phyloP scores from a whole-genome alignment of 1,140 invertebrate genomes.

The Drosophila kurseongensis region DNA sequence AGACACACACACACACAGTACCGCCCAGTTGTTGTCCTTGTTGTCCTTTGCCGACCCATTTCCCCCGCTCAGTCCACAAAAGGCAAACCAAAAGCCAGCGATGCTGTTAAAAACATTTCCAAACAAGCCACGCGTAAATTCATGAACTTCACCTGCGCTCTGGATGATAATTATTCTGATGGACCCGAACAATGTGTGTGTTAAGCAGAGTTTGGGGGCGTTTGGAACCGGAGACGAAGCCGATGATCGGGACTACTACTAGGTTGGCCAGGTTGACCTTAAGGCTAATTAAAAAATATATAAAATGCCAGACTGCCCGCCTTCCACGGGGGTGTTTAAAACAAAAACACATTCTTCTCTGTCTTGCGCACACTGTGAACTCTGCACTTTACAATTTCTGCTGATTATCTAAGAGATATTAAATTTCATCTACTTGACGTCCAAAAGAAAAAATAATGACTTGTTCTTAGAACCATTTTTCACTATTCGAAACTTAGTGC shows the following conservation, averaged over 20 bases:
- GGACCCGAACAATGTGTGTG: constrained; percentile 33
- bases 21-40: constrained; percentile 50
- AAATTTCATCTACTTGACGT: not conserved
- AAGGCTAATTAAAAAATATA: constrained; percentile 42
- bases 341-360: constrained; percentile 3
- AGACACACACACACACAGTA: constrained; percentile 12
- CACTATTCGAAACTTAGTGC: no score
- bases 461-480: not conserved
- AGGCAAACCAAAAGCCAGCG: not conserved
- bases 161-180: constrained; percentile 62
- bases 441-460: not conserved
- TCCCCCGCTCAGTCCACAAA: constrained; percentile 2
- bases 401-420: constrained; percentile 8
- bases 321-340: constrained; percentile 2
- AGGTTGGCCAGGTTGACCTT: constrained; percentile 28
- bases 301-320: constrained; percentile 16
- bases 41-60: constrained; percentile 50
- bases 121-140: constrained; percentile 69
- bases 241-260: constrained; percentile 33
- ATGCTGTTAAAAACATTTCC: constrained; percentile 58
- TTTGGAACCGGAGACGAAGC: constrained; percentile 35
- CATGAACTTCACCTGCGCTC: constrained; percentile 55
- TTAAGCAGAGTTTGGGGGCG: constrained; percentile 14
- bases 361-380: constrained; percentile 2
- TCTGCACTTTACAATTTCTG: constrained; percentile 11